Evolutionary conservation across 2,797 vertebrate species (phyloP).

Genomic region (Myotis planiceps): DNA sequence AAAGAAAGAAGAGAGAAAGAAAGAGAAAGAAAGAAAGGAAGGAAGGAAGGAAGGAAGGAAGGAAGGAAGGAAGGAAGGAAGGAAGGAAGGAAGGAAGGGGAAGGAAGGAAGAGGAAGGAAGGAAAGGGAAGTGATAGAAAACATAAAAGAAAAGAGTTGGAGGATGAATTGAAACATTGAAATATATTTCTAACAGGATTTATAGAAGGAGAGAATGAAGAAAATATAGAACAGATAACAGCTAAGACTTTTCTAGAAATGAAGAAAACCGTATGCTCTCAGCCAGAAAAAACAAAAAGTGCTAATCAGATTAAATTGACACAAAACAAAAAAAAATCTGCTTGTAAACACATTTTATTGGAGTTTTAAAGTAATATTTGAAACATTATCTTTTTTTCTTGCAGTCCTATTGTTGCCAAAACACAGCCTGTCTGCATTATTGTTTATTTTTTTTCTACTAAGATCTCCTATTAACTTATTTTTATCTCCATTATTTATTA

Average conservation of each 20-base stretch:
- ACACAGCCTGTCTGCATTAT: neutral
- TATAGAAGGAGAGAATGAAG: neutral
- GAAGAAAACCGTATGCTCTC: neutral
- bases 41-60: neutral
- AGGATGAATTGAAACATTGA: neutral
- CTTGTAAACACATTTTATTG: neutral
- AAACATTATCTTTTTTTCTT: neutral
- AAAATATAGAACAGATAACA: neutral
- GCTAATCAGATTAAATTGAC: neutral
- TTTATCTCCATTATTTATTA: neutral
- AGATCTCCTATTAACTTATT: neutral
- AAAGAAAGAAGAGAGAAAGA: neutral
- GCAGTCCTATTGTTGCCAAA: neutral
- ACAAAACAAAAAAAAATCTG: conserved; percentile 2
- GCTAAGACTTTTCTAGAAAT: conserved; percentile 44
- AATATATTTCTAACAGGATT: neutral
- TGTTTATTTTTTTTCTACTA: neutral
- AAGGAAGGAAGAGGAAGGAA: neutral
- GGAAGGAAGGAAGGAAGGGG: too few species aligned
- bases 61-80: neutral
- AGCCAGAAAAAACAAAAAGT: conserved; percentile 5
- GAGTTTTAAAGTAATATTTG: neutral
- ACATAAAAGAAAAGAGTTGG: neutral
- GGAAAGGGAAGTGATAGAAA: neutral
- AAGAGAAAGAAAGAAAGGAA: fast-evolving